Conservation (phyloP, 2,797 vertebrate genomes). For the Pseudomugil gertrudae region DNA sequence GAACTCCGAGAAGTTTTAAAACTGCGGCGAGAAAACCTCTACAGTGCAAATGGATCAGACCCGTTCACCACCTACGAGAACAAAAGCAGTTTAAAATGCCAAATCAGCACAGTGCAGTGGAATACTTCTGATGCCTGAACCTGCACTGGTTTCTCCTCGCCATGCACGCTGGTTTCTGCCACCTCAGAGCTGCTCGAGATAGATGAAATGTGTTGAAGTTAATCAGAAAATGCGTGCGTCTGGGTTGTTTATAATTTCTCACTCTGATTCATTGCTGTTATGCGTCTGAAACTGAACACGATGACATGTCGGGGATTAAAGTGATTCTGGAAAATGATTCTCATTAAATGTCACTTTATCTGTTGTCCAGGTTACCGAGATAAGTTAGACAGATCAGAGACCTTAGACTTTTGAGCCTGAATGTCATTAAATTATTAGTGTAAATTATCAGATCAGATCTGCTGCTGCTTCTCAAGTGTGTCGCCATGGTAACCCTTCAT, state of each 20-base stretch:
- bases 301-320: background rate
- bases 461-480: too few species aligned
- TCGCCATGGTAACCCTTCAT: background rate
- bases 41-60: fast-evolving
- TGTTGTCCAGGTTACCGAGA: background rate
- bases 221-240: too few species aligned
- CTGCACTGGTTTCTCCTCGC: background rate
- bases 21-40: background rate
- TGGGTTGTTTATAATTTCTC: background rate
- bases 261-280: background rate
- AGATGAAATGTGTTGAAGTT: background rate
- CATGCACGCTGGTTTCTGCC: background rate
- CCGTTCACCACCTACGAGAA: background rate
- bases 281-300: background rate
- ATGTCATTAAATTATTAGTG: too few species aligned
- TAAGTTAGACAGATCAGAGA: too few species aligned
- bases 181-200: too few species aligned
- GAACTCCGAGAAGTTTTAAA: conserved; percentile 39
- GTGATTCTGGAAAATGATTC: background rate
- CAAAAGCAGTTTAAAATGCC: background rate
- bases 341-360: background rate
- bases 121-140: background rate
- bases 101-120: background rate
- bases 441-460: too few species aligned
- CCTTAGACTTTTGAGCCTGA: too few species aligned